Base-by-base conservation (phyloP, 2,797 vertebrate genomes). In the Rhincodon typus region DNA sequence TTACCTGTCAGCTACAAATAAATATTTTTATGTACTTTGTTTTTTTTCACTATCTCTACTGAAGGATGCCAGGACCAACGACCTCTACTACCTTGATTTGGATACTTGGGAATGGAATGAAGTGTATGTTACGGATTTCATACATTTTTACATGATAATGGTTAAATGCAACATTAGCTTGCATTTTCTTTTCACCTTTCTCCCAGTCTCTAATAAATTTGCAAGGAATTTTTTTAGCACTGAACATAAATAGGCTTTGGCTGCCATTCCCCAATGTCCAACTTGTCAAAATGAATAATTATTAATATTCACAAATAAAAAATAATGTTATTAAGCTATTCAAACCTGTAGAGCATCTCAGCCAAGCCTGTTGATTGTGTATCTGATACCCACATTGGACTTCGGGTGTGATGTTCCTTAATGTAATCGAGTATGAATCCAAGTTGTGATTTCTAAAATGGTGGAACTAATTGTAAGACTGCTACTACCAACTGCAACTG, bases 51-150 rank as follows among this genome's bases (percentile, higher is more conserved):
- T 30, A 53, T 53, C 42, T 77, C 70, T 74, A 27, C 30, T 96
- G 94, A 90, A 99, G 99, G 98, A 98, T 95, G 98, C 98, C 96
- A 98, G 99, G 91, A 98, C 99, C 97, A 99, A 99, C 21, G 99
- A 99, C 95, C 97, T 99, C 25, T 98, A 99, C 97, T 99, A 97
- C 96, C 98, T 99, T 96, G 97, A 99, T 96, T 96, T 99, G 98
- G 99, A 99, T 96, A 98, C 98, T 0, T 99, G 99, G 99, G 98
- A 98, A 96, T 99, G 99, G 99, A 98, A 97, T 93, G 99, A 99
- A 97, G 97, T 99, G 99, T 99, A 97, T 96, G 98, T 97, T 96
- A 96, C 82, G 84, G 12, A n/a, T 96, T 87, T 96, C 77, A 90
- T 95, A 94, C 94, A 84, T 96, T 77, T 62, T 62, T 95, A 42